A percentile compares a stretch with the other conserved stretches of the same genome.
Evolutionary conservation across 2,113 vertebrate species (phyloP).

Genomic region (Micromys minutus): DNA sequence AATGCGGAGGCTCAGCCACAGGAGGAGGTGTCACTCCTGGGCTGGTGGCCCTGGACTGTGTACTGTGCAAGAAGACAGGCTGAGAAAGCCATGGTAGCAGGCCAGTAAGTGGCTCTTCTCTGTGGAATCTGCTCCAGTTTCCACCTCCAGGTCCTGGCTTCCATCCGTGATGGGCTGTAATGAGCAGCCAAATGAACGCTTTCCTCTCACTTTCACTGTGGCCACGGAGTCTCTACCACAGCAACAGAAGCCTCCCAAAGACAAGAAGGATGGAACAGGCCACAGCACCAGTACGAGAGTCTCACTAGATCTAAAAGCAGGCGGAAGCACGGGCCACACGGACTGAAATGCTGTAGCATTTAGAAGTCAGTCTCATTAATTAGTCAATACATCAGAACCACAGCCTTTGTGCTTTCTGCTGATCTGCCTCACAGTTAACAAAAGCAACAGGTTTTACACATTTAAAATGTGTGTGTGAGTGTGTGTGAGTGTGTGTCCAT

Average conservation of each 20-base stretch:
- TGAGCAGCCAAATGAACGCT: neutral
- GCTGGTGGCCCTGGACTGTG: neutral
- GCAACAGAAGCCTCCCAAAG: neutral
- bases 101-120: neutral
- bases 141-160: neutral
- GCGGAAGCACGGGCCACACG: neutral
- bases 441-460: neutral
- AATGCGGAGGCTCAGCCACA: neutral
- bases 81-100: neutral
- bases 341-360: neutral
- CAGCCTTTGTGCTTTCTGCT: neutral
- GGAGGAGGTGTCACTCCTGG: neutral
- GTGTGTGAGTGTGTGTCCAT: neutral
- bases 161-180: neutral
- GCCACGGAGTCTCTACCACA: neutral
- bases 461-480: neutral
- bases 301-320: neutral
- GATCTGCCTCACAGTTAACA: neutral
- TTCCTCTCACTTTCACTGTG: neutral
- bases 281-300: neutral
- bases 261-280: neutral
- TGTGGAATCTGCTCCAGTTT: neutral
- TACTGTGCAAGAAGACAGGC: no score
- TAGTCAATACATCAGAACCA: neutral
- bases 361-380: neutral